A percentile compares a stretch with the other conserved stretches of the same genome.
Conservation (phyloP, 2,797 vertebrate genomes). For the Tapera naevia region DNA sequence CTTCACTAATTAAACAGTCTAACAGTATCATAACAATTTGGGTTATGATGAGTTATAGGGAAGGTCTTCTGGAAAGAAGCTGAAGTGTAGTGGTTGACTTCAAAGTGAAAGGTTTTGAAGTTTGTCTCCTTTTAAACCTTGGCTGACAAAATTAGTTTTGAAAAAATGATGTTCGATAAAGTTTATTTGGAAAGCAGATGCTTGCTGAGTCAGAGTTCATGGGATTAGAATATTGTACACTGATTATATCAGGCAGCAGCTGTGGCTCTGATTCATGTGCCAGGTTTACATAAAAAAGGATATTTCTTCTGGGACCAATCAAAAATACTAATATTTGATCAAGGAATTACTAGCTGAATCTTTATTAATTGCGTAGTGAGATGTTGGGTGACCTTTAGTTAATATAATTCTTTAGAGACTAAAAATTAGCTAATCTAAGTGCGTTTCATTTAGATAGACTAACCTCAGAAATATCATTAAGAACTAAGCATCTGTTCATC, state of each 20-base stretch:
- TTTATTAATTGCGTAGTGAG: conserved; percentile 55
- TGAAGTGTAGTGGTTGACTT: not conserved
- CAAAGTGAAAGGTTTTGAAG: not conserved
- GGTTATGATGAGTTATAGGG: not conserved
- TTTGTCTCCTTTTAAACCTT: conserved; percentile 19
- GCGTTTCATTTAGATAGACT: conserved; percentile 45
- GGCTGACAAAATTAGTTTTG: conserved; percentile 8
- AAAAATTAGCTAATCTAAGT: conserved; percentile 33
- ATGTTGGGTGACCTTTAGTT: conserved; percentile 50
- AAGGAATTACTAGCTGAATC: conserved; percentile 53
- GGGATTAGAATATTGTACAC: conserved; percentile 60
- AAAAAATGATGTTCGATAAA: not conserved
- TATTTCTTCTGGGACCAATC: conserved; percentile 64
- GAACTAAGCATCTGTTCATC: conserved; percentile 45
- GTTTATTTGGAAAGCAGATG: conserved; percentile 62
- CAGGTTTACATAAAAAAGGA: conserved; percentile 53
- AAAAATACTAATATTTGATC: conserved; percentile 68
- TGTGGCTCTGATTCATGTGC: conserved; percentile 54
- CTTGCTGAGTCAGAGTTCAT: conserved; percentile 64
- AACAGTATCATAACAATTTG: not conserved
- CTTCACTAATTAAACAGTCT: not conserved
- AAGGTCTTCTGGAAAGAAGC: not conserved
- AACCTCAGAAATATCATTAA: conserved; percentile 31
- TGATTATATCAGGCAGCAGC: conserved; percentile 60
- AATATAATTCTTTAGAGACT: conserved; percentile 31